phyloP scores from a whole-genome alignment of 2,113 vertebrate species.

The rat (Rattus norvegicus) region DNA sequence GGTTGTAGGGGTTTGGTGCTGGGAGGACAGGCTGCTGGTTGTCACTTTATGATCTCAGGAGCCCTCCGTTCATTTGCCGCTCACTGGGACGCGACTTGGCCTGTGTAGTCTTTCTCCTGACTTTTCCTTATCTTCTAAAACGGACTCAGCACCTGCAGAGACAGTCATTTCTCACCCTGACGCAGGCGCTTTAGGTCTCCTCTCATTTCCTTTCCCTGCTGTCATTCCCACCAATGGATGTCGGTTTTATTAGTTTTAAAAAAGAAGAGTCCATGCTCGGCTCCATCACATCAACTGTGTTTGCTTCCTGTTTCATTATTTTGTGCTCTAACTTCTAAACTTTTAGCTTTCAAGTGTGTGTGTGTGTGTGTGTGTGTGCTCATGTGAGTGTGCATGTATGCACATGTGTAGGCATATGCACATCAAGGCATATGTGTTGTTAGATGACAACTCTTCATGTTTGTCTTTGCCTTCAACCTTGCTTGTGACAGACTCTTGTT shows the following conservation, averaged over 20 bases:
- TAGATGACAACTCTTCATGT: not conserved
- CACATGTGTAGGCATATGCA: not conserved
- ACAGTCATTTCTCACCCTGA: not conserved
- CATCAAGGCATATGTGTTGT: not conserved
- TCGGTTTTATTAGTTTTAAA: slow-evolving; percentile 7
- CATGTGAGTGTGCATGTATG: not conserved
- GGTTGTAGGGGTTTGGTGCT: not conserved
- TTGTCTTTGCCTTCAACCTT: not conserved
- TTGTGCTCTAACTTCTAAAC: slow-evolving; percentile 35
- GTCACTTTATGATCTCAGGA: not conserved
- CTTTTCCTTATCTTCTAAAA: not conserved
- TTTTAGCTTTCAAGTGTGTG: not conserved
- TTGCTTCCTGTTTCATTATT: slow-evolving; percentile 39
- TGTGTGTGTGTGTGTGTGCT: not conserved
- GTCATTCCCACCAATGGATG: not conserved
- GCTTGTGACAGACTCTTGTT: not conserved
- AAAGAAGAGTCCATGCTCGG: not conserved
- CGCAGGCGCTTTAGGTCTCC: not conserved
- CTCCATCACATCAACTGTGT: not conserved
- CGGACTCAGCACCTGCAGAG: not conserved
- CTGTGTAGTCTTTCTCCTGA: not conserved
- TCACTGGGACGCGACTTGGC: not conserved
- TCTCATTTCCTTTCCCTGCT: not conserved
- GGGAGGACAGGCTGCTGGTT: not conserved
- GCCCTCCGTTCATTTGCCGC: not conserved